A percentile compares a stretch with the other conserved stretches of the same genome.
These are phyloP conservation scores for Eurystomus glaucurus DNA, from an alignment of 2,797 vertebrate genomes.

Conservation along the genomic window DNA sequence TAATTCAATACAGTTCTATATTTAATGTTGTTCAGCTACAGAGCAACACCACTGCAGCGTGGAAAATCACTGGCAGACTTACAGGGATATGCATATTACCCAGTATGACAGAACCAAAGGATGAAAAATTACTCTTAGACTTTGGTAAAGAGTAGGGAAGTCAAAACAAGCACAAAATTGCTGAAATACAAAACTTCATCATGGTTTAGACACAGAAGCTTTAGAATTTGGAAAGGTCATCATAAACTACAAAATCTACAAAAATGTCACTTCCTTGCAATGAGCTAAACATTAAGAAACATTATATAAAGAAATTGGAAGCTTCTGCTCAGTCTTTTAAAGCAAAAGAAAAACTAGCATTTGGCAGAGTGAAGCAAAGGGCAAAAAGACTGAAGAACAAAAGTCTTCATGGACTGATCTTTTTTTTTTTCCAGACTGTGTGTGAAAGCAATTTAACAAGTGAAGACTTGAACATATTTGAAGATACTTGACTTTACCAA, in stretches of 20 bases:
- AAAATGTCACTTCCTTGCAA: slow-evolving; percentile 24
- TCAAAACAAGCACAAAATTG: slow-evolving; percentile 21
- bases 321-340: slow-evolving; percentile 28
- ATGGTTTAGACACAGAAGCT: neutral
- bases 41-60: neutral
- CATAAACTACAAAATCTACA: slow-evolving; percentile 11
- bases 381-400: slow-evolving; percentile 13
- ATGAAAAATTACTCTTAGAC: slow-evolving; percentile 45
- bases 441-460: slow-evolving; percentile 13
- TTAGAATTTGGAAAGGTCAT: slow-evolving; percentile 57
- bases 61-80: slow-evolving; percentile 61
- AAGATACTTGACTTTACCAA: neutral
- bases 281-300: slow-evolving; percentile 6
- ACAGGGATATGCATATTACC: slow-evolving; percentile 57
- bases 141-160: neutral
- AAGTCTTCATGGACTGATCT: neutral
- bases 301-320: slow-evolving; percentile 19
- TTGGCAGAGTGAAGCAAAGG: slow-evolving; percentile 8
- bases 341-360: neutral
- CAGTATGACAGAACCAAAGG: slow-evolving; percentile 14
- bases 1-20: slow-evolving; percentile 35
- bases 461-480: neutral
- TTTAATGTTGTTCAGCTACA: slow-evolving; percentile 36
- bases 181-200: slow-evolving; percentile 29
- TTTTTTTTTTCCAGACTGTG: neutral